These are phyloP conservation scores for Semnopithecus entellus DNA, from an alignment of 2,113 vertebrate genomes.

Conservation along the genomic window DNA sequence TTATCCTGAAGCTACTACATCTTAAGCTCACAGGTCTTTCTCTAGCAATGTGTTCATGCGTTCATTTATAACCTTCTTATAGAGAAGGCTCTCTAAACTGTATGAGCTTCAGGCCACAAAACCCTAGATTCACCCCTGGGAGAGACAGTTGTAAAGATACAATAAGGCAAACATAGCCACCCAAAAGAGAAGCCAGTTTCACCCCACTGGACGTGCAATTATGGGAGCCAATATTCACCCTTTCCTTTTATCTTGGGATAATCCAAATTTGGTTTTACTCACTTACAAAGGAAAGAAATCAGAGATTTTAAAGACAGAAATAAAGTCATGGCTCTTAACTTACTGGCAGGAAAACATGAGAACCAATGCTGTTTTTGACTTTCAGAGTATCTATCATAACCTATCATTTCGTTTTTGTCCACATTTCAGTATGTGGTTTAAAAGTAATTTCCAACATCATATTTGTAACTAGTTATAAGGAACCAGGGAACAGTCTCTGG, in stretches of 20 bases:
- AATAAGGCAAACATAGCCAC: not conserved
- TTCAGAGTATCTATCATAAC: slow-evolving; percentile 1
- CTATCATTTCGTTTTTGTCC: not conserved
- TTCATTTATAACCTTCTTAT: not conserved
- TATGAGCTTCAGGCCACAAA: not conserved
- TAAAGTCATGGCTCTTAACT: not conserved
- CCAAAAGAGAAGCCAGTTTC: not conserved
- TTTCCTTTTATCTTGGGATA: not conserved
- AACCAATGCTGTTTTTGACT: slow-evolving; percentile 14
- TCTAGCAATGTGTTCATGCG: not conserved
- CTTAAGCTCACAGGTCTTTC: not conserved
- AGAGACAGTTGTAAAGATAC: not conserved
- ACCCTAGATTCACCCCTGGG: not conserved
- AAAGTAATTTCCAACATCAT: not conserved
- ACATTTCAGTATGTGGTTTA: not conserved
- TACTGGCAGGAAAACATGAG: not conserved
- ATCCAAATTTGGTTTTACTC: not conserved
- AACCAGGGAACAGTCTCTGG: not conserved
- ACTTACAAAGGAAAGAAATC: not conserved
- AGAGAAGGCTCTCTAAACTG: not conserved
- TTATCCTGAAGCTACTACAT: not conserved
- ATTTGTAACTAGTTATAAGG: not conserved
- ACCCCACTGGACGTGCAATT: not conserved
- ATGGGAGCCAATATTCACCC: not conserved
- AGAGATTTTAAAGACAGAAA: slow-evolving; percentile 25